Evolutionary conservation across 2,113 vertebrate species (phyloP).

Genomic region (Polypterus bichir): DNA sequence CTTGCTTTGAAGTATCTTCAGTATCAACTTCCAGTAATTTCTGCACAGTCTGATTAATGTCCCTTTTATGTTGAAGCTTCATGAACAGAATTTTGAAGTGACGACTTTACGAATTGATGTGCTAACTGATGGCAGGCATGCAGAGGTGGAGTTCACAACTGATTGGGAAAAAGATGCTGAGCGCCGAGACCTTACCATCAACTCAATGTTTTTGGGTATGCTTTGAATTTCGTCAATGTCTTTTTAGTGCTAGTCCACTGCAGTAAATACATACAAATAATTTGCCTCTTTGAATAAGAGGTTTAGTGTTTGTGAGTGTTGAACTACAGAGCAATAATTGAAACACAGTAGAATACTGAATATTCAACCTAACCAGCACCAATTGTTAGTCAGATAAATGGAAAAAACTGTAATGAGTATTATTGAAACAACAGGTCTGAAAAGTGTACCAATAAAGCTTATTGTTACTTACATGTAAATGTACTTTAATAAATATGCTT

Average conservation of each 20-base stretch:
- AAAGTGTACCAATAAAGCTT: too few relatives aligned
- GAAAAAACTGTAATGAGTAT: too few relatives aligned
- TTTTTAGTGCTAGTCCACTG: not conserved
- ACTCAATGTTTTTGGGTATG: constrained; percentile 92
- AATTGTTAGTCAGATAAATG: too few relatives aligned
- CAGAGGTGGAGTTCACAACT: constrained; percentile 84
- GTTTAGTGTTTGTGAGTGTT: not conserved
- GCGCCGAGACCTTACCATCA: constrained; percentile 85
- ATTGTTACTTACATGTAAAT: too few relatives aligned
- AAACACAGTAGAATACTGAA: too few relatives aligned
- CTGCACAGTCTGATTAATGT: not conserved
- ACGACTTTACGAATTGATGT: constrained; percentile 83
- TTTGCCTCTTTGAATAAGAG: not conserved
- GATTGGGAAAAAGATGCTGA: constrained; percentile 91
- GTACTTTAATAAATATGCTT: too few relatives aligned
- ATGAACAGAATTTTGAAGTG: constrained; percentile 89
- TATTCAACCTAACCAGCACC: too few relatives aligned
- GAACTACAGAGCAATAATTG: too few relatives aligned
- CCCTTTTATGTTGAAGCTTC: constrained; percentile 46
- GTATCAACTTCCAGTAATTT: not conserved
- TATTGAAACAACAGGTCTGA: too few relatives aligned
- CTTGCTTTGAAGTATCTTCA: not conserved
- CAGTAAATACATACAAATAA: too few relatives aligned
- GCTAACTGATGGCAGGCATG: constrained; percentile 78
- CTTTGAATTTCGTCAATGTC: not conserved